Conservation (phyloP, 2,888 invertebrate species). For the Coleophora deauratella region DNA sequence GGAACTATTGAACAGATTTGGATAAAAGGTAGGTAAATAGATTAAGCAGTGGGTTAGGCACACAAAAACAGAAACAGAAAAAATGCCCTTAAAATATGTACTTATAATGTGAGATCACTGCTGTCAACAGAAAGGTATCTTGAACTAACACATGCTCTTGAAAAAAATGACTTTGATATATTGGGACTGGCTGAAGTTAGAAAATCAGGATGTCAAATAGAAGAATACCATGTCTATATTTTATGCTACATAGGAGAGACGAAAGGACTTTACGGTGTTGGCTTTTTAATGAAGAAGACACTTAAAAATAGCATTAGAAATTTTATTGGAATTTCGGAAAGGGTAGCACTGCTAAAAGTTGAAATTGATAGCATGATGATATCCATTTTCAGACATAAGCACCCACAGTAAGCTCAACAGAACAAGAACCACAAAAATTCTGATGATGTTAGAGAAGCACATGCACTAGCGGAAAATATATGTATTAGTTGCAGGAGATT, state of each 20-base stretch:
- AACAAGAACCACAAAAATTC: constrained; percentile 11
- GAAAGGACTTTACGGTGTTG: not conserved
- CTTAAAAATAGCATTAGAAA: not conserved
- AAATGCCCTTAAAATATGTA: too few species aligned
- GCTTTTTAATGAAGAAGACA: not conserved
- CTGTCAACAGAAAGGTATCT: too few species aligned
- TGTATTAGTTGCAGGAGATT: not conserved
- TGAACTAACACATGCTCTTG: too few species aligned
- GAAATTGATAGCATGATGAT: constrained; percentile 5
- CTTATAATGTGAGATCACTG: too few species aligned
- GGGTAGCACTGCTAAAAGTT: not conserved
- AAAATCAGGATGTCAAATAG: constrained; percentile 16
- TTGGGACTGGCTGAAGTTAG: constrained; percentile 12
- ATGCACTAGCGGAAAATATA: constrained; percentile 4
- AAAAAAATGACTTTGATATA: constrained; percentile 16
- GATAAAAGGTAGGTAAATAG: too few species aligned
- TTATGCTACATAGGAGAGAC: constrained; percentile 18
- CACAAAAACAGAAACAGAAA: too few species aligned
- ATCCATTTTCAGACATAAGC: constrained; percentile 17
- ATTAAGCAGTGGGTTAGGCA: too few species aligned
- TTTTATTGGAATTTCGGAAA: not conserved
- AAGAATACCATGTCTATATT: constrained; percentile 21
- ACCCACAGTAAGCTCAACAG: constrained; percentile 8
- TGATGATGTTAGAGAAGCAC: constrained; percentile 8
- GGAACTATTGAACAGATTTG: too few species aligned